Conservation (phyloP, 2,888 invertebrate species). For the Syrphus vitripennis region DNA sequence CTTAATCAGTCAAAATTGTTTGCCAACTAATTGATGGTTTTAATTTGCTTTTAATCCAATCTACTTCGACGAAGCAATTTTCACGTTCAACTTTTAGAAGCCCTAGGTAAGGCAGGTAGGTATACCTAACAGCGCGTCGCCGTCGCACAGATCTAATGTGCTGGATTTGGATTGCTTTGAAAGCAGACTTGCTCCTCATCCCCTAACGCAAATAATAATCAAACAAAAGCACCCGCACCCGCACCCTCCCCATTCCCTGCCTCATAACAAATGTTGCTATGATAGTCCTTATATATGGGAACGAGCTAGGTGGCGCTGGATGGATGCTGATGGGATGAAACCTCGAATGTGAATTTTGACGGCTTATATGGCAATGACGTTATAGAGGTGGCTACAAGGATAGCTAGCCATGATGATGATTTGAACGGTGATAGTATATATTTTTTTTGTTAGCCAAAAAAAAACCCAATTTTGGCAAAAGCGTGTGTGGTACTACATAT, state of each 20-base stretch:
- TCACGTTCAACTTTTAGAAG: neutral
- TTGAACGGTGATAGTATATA: conserved; percentile 7
- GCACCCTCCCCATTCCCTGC: no score
- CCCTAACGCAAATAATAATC: neutral
- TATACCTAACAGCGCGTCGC: neutral
- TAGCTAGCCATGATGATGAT: conserved; percentile 16
- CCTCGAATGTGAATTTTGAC: conserved; percentile 32
- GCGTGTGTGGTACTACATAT: conserved; percentile 22
- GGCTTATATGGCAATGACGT: conserved; percentile 8
- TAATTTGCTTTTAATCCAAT: conserved; percentile 53
- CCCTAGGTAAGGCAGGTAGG: neutral
- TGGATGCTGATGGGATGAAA: neutral
- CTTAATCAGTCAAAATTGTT: conserved; percentile 34
- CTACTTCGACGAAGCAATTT: conserved; percentile 11
- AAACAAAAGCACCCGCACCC: neutral
- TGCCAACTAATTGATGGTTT: conserved; percentile 53
- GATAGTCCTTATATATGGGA: neutral
- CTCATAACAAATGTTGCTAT: neutral
- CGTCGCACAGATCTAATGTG: no score
- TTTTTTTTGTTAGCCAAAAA: conserved; percentile 30
- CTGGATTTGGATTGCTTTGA: neutral
- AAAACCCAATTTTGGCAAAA: conserved; percentile 53
- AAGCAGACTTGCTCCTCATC: neutral
- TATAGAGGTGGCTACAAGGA: conserved; percentile 2
- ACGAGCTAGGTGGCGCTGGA: neutral